Conservation (phyloP, 2,888 invertebrate genomes). For the Lepidochitona cinerea region DNA sequence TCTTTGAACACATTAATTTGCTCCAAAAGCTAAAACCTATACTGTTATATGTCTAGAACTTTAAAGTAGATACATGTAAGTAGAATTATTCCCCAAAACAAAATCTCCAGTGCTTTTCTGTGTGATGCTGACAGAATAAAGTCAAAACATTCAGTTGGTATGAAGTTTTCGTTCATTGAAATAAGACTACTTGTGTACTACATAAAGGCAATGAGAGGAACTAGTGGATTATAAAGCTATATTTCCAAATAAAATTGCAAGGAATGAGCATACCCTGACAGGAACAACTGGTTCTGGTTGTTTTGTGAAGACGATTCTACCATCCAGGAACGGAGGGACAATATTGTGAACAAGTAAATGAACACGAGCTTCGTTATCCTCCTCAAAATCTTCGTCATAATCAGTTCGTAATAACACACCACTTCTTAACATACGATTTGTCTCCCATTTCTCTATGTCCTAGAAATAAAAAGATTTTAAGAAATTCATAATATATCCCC, state of each 20-base stretch:
- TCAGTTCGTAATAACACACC: conserved; percentile 88
- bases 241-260: neutral
- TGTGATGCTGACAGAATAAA: too few species aligned
- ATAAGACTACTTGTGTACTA: too few species aligned
- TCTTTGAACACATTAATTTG: too few species aligned
- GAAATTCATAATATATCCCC: too few species aligned
- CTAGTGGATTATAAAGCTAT: neutral
- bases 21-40: too few species aligned
- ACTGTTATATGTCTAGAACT: too few species aligned
- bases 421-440: conserved; percentile 93
- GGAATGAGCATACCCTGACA: conserved; percentile 75
- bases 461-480: conserved; percentile 53
- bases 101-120: too few species aligned
- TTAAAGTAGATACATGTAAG: too few species aligned
- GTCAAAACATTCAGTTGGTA: too few species aligned
- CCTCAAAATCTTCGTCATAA: conserved; percentile 83
- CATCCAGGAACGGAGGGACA: conserved; percentile 98
- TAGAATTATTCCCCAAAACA: too few species aligned
- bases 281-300: conserved; percentile 99
- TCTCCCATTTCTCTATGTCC: conserved; percentile 99
- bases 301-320: conserved; percentile 98
- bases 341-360: conserved; percentile 98
- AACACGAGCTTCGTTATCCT: conserved; percentile 94
- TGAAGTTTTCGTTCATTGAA: too few species aligned
- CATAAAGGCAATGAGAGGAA: neutral